Evolutionary conservation across 2,113 vertebrate species (phyloP).

Genomic region (Fregata magnificens): DNA sequence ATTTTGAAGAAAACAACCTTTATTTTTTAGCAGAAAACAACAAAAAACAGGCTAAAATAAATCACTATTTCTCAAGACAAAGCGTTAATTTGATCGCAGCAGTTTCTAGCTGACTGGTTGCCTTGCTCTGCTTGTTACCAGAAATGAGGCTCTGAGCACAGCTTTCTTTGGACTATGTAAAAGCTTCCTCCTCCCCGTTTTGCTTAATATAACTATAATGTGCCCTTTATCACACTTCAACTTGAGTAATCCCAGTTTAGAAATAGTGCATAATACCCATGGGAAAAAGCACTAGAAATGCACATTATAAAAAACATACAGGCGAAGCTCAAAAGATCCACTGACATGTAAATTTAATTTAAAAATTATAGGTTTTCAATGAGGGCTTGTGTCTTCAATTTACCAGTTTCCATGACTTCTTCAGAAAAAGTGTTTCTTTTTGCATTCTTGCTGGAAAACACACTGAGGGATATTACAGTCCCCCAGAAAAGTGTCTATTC

Average conservation of each 20-base stretch:
- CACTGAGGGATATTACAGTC: not conserved
- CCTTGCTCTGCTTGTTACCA: constrained; percentile 41
- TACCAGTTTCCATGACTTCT: constrained; percentile 27
- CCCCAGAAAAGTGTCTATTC: not conserved
- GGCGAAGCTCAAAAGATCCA: not conserved
- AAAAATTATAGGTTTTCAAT: constrained; percentile 38
- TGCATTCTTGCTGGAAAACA: constrained; percentile 14
- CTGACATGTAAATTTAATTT: constrained; percentile 54
- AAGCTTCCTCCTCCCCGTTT: constrained; percentile 23
- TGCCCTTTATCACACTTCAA: constrained; percentile 58
- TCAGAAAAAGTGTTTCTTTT: constrained; percentile 28
- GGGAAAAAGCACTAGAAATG: constrained; percentile 1
- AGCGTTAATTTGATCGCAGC: not conserved
- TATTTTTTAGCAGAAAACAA: not conserved
- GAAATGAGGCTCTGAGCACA: not conserved
- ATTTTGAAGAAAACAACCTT: not conserved
- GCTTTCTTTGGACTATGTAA: constrained; percentile 6
- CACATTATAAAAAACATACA: constrained; percentile 5
- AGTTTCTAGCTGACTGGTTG: constrained; percentile 35
- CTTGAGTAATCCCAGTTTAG: constrained; percentile 35
- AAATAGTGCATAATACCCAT: not conserved
- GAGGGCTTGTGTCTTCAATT: constrained; percentile 40
- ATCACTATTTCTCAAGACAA: not conserved
- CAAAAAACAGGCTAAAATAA: not conserved
- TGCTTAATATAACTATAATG: constrained; percentile 44